Evolutionary conservation across 1,140 invertebrate species (phyloP).

Genomic region (Zaprionus lachaisei): DNA sequence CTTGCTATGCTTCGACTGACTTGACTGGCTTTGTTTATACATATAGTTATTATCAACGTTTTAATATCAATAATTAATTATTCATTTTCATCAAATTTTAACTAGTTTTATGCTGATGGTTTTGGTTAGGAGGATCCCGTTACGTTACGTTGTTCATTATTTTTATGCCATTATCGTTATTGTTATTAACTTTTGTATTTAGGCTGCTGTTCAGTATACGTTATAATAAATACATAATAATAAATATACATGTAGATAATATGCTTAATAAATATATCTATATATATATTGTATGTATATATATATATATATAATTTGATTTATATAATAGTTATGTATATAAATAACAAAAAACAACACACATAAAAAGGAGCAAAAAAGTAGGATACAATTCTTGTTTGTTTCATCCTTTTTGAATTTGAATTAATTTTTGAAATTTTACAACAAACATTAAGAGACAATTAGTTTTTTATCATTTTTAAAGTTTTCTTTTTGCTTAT

Average conservation of each 20-base stretch:
- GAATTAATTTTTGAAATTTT: slow-evolving; percentile 63
- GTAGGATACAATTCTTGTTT: slow-evolving; percentile 60
- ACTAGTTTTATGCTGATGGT: slow-evolving; percentile 64
- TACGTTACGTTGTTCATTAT: slow-evolving; percentile 72
- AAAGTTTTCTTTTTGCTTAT: slow-evolving; percentile 8
- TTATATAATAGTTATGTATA: slow-evolving; percentile 77
- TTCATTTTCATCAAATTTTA: slow-evolving; percentile 63
- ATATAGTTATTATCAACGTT: slow-evolving; percentile 71
- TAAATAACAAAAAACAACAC: slow-evolving; percentile 81
- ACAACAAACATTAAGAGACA: slow-evolving; percentile 74
- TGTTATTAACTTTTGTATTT: slow-evolving; percentile 48
- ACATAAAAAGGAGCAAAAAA: slow-evolving; percentile 81
- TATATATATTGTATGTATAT: slow-evolving; percentile 44
- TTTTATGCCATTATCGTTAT: slow-evolving; percentile 53
- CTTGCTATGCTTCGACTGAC: slow-evolving; percentile 65
- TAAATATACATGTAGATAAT: slow-evolving; percentile 84
- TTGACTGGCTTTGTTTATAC: slow-evolving; percentile 76
- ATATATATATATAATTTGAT: slow-evolving; percentile 47
- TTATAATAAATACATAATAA: slow-evolving; percentile 84
- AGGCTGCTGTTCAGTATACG: slow-evolving; percentile 71
- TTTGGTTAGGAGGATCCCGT: slow-evolving; percentile 76
- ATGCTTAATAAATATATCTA: slow-evolving; percentile 79
- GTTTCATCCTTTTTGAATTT: slow-evolving; percentile 47
- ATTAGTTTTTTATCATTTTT: slow-evolving; percentile 10
- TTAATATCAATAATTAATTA: slow-evolving; percentile 56